A percentile compares a stretch with the other conserved stretches of the same genome.
Conservation (phyloP, 1,140 invertebrate genomes). For the Neodiprion lecontei region DNA sequence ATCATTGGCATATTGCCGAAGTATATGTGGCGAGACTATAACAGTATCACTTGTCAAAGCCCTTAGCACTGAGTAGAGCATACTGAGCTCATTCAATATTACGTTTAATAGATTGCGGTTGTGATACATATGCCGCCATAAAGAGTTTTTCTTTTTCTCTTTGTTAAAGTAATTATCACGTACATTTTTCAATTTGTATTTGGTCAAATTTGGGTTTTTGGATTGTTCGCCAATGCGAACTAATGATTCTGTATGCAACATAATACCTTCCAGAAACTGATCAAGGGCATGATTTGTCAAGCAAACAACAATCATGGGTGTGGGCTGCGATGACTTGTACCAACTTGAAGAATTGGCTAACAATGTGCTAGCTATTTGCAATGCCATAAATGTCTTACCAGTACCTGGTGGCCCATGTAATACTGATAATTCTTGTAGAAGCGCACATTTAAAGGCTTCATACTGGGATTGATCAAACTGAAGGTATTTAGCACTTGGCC, state of each 20-base stretch:
- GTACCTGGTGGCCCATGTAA: slow-evolving; percentile 68
- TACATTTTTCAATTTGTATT: slow-evolving; percentile 47
- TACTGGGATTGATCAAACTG: slow-evolving; percentile 68
- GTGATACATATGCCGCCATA: neutral
- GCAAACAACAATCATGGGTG: slow-evolving; percentile 79
- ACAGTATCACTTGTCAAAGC: neutral
- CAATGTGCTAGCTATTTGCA: slow-evolving; percentile 70
- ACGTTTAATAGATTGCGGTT: neutral
- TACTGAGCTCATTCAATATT: neutral
- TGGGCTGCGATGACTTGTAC: slow-evolving; percentile 26
- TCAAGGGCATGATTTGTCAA: slow-evolving; percentile 90
- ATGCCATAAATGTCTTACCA: slow-evolving; percentile 81
- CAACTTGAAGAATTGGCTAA: slow-evolving; percentile 58
- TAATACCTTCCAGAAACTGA: slow-evolving; percentile 80
- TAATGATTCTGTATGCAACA: slow-evolving; percentile 63
- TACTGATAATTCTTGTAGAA: slow-evolving; percentile 71
- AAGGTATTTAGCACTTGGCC: slow-evolving; percentile 45
- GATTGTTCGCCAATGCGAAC: slow-evolving; percentile 78
- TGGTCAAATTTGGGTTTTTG: slow-evolving; percentile 64
- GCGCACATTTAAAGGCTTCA: slow-evolving; percentile 65
- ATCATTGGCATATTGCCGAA: neutral
- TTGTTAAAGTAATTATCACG: neutral
- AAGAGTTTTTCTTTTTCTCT: neutral
- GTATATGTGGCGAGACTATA: neutral
- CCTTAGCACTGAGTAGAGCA: neutral